phyloP scores from a whole-genome alignment of 2,113 vertebrate genomes.

The Gymnorhina tibicen region DNA sequence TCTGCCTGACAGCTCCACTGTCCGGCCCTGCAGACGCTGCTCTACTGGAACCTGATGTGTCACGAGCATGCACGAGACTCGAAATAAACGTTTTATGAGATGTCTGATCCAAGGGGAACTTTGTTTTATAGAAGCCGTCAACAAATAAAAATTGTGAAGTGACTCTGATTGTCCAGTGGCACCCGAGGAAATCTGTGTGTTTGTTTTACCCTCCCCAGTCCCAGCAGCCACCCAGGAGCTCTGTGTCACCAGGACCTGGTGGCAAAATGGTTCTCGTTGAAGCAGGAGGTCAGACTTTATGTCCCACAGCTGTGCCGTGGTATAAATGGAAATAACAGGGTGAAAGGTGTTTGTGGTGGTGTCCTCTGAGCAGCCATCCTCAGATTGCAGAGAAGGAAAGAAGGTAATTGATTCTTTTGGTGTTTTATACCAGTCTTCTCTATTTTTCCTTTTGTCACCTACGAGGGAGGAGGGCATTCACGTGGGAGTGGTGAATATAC shows the following conservation, averaged over 20 bases:
- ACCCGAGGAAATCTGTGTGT: not conserved
- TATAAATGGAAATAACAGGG: not conserved
- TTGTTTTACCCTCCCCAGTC: not conserved
- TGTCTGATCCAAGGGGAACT: not conserved
- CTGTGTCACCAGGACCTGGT: not conserved
- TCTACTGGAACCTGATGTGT: not conserved
- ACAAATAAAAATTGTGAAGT: conserved; percentile 51
- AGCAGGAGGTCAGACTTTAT: not conserved
- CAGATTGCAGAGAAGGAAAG: not conserved
- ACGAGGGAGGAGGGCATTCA: not conserved
- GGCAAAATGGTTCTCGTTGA: not conserved
- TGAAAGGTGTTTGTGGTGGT: not conserved
- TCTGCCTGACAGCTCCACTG: not conserved
- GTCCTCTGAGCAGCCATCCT: not conserved
- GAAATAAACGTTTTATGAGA: not conserved
- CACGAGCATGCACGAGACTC: not conserved
- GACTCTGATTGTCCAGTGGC: not conserved
- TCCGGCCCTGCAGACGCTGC: not conserved
- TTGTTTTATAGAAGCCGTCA: conserved; percentile 19
- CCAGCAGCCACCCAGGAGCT: not conserved
- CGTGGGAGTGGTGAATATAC: not conserved
- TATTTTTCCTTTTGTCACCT: not conserved
- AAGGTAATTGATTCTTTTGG: not conserved
- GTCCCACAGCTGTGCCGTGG: not conserved
- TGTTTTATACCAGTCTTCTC: not conserved